Evolutionary conservation across 2,888 invertebrate species (phyloP), one percentile per base, ranked within the genome.

Genomic region (Schrankia costaestrigalis): DNA sequence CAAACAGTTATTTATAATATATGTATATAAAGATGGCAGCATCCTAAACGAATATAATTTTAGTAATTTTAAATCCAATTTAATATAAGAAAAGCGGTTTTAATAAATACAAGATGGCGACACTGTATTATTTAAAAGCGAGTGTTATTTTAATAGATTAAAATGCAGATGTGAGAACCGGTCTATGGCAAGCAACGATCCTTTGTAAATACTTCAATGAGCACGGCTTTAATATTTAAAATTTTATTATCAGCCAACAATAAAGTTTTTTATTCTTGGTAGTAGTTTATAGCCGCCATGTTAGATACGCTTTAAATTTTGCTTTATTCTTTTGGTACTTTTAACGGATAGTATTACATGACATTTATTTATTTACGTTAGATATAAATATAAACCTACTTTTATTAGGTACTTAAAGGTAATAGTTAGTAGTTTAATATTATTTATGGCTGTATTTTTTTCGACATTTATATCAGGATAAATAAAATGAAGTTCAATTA

Each of bases 171-270:
- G 54, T 39, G 26, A 57, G 25, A 47, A 59, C 63, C 56, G 61
- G 62, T 62, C 51, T 45, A 43, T 40, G 24, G 37, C 36, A 32
- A 42, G 45, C 53, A 59, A 64, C 59, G 46, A 68, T 64, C 59
- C 58, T 54, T 63, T 71, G 65, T 66, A 70, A 61, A 61, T 58
- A 56, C 56, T 60, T 69, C 62, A 70, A 68, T 70, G 70, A 63
- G 58, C 64, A 52, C 57, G 54, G 71, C 66, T 78, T 77, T 76
- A 64, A 71, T 70, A 71, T 69, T 68, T 59, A 63, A 67, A 72
- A 58, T 71, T 73, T 77, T 67, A 68, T 73, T 66, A 71, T 63
- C 50, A 60, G 56, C 55, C 46, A 43, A 75, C 70, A 71, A 76
- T 68, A 61, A 67, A 56, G 47, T 60, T 64, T 69, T 23, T 70